A percentile compares a stretch with the other conserved stretches of the same genome.
phyloP scores from a whole-genome alignment of 2,888 invertebrate species.

The Ganaspis brasiliensis region DNA sequence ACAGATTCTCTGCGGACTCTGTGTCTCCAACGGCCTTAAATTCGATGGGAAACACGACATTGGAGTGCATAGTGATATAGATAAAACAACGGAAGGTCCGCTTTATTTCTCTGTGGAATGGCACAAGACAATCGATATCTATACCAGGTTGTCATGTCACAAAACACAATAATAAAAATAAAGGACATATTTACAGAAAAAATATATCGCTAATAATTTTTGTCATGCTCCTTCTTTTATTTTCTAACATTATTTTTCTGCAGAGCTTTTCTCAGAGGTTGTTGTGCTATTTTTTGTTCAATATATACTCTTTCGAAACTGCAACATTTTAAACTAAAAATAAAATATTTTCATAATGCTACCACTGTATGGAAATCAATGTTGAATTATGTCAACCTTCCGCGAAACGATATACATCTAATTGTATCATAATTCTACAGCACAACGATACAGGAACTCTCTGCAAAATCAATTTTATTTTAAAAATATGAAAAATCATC shows the following conservation, averaged over 20 bases:
- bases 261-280: not conserved
- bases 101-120: slow-evolving; percentile 45
- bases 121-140: slow-evolving; percentile 48
- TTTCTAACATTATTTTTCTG: not conserved
- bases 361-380: slow-evolving; percentile 26
- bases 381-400: slow-evolving; percentile 27
- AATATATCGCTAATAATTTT: slow-evolving; percentile 3
- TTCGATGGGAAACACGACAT: slow-evolving; percentile 11
- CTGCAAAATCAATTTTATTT: not conserved
- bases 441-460: too few relatives aligned
- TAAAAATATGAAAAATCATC: too few relatives aligned
- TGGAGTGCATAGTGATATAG: slow-evolving; percentile 66
- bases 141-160: slow-evolving; percentile 29
- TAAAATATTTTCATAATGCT: not conserved
- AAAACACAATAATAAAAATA: slow-evolving; percentile 31
- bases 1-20: too few relatives aligned
- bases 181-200: slow-evolving; percentile 1
- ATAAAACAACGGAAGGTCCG: slow-evolving; percentile 65
- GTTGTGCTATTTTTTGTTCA: not conserved
- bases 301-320: not conserved
- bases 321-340: not conserved
- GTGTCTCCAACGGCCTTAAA: too few relatives aligned
- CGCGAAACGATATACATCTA: not conserved
- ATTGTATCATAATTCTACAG: not conserved
- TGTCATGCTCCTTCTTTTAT: not conserved